Conservation (phyloP, 2,113 vertebrate species). For the Myrmecobius fasciatus region DNA sequence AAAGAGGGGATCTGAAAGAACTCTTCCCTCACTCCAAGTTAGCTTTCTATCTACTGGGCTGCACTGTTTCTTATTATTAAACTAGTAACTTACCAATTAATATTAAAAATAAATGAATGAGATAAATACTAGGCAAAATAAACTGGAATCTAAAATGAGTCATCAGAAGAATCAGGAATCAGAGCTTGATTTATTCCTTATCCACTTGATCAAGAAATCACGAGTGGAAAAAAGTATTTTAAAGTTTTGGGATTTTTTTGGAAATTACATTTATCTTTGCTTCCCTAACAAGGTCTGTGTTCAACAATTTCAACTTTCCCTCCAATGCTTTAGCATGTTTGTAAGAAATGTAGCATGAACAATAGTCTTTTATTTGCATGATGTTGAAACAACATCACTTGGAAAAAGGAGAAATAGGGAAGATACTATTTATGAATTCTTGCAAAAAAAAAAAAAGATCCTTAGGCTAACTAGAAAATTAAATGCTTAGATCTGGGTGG, state of each 20-base stretch:
- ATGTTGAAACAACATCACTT: constrained; percentile 3
- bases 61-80: neutral
- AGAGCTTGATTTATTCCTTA: neutral
- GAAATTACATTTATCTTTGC: neutral
- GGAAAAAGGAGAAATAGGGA: neutral
- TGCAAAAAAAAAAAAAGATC: constrained; percentile 20
- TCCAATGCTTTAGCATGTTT: constrained; percentile 34
- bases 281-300: constrained; percentile 18
- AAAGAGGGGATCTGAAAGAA: neutral
- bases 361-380: constrained; percentile 33
- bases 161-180: constrained; percentile 19
- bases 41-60: neutral
- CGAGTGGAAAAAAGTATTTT: neutral
- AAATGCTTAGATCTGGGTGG: neutral
- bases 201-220: neutral
- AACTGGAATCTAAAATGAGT: constrained; percentile 11
- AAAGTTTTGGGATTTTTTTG: neutral
- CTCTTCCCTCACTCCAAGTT: neutral
- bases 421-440: constrained; percentile 1
- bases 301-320: constrained; percentile 3
- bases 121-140: neutral
- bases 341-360: constrained; percentile 14
- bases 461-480: neutral
- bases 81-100: neutral
- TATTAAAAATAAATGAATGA: neutral